Evolutionary conservation across 2,888 invertebrate genomes (phyloP), one percentile per base, ranked within the genome.

Genomic region (Pachycephus smyrnensis): DNA sequence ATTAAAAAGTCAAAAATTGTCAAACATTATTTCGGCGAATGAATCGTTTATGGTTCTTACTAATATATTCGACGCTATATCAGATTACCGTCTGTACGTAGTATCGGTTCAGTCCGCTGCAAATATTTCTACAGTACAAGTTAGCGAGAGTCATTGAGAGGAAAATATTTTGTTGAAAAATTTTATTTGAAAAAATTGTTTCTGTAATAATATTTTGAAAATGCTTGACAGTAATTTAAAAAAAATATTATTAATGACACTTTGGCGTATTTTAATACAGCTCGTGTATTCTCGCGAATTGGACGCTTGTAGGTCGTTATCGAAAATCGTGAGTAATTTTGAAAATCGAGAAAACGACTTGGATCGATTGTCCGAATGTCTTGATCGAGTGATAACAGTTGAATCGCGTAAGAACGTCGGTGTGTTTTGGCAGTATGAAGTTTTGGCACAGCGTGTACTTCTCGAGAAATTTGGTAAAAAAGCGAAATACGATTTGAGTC

Each of bases 401-500:
- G 3, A 12, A 12, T 31, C 11, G 55, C 73, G 31, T 35, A 76
- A 68, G 35, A 71, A 76, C 9, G 4, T 73, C 40, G 73, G 55
- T 68, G 73, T 76, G 55, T 73, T 76, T 73, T 76, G 68, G 55
- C 76, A 40, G 40, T 36, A 35, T 55, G 68, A 76, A 12, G 68
- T 31, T 68, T 33, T 15, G 33, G 12, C 73, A 68, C 40, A 76
- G 31, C 30, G 73, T 35, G 35, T 55, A 4, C 76, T 76, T 30
- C 35, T 76, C 33, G 35, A 15, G 11, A 37, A 76, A 30, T 76
- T 73, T 31, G 68, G 30, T 32, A 73, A 76, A 68, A 30, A 11
- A 40, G 15, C 73, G 23, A 55, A 55, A 55, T 35, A 40, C 73
- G 55, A 73, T 33, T 11, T 73, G 23, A 68, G 36, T n/a, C 35